phyloP scores from a whole-genome alignment of 2,888 invertebrate species.

The Lasioglossum villosulum region DNA sequence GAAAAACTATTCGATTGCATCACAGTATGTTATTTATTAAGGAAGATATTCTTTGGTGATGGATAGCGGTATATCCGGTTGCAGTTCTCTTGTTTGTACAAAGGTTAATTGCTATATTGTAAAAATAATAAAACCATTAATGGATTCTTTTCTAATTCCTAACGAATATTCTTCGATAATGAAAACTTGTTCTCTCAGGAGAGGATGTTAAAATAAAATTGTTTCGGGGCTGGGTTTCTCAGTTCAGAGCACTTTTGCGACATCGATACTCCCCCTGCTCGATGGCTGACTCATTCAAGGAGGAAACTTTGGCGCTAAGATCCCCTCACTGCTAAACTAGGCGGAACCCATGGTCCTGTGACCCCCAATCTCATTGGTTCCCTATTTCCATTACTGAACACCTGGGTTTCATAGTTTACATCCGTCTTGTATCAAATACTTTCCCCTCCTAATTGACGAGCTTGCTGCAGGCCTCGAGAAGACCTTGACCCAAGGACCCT shows the following conservation, averaged over 20 bases:
- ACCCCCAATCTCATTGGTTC: not conserved
- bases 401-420: conserved; percentile 9
- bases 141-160: not conserved
- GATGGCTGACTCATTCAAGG: conserved; percentile 4
- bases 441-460: not conserved
- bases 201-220: not conserved
- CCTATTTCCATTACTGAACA: not conserved
- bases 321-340: not conserved
- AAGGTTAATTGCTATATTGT: not conserved
- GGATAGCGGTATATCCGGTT: not conserved
- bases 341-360: not conserved
- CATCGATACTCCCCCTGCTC: not conserved
- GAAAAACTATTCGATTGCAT: not conserved
- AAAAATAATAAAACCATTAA: not conserved
- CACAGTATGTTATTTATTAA: not conserved
- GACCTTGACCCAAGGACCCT: conserved; percentile 3
- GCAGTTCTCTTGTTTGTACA: not conserved
- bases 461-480: not conserved
- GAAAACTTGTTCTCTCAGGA: not conserved
- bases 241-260: not conserved
- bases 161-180: not conserved
- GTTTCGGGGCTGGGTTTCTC: not conserved
- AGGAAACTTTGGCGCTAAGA: not conserved
- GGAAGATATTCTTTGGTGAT: not conserved
- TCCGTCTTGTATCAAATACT: not conserved